These are phyloP conservation scores for Centropristis striata DNA, from an alignment of 2,113 vertebrate genomes.

Conservation along the genomic window DNA sequence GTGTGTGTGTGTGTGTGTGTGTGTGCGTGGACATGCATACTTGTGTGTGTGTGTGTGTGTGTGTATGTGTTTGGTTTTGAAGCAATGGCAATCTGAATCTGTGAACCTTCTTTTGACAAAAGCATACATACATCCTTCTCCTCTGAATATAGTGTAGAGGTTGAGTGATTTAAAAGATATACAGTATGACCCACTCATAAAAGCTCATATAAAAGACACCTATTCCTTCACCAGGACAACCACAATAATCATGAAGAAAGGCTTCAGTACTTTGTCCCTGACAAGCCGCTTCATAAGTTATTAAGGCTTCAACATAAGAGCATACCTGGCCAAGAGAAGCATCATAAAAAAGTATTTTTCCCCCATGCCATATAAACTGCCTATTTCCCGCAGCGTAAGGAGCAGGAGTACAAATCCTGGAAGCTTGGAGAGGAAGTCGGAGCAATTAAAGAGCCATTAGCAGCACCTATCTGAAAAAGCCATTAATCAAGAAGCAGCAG, in stretches of 20 bases:
- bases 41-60: neutral
- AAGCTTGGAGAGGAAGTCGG: conserved; percentile 71
- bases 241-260: conserved; percentile 13
- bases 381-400: conserved; percentile 44
- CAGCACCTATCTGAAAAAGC: conserved; percentile 77
- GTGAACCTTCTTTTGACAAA: neutral
- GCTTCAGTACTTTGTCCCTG: conserved; percentile 18
- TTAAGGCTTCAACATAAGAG: conserved; percentile 41
- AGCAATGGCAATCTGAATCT: conserved; percentile 10
- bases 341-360: conserved; percentile 3
- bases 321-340: conserved; percentile 21
- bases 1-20: conserved; percentile 5
- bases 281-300: conserved; percentile 36
- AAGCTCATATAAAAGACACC: neutral
- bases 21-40: neutral
- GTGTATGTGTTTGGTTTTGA: conserved; percentile 1
- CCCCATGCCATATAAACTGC: conserved; percentile 26
- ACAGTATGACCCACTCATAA: neutral
- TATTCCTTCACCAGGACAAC: conserved; percentile 29
- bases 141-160: neutral
- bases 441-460: conserved; percentile 86
- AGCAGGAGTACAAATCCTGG: conserved; percentile 53
- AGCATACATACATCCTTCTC: neutral
- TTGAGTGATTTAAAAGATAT: conserved; percentile 6
- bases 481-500: conserved; percentile 80